A percentile compares a stretch with the other conserved stretches of the same genome.
Conservation (phyloP, 2,113 vertebrate genomes). For the Lepus europaeus region DNA sequence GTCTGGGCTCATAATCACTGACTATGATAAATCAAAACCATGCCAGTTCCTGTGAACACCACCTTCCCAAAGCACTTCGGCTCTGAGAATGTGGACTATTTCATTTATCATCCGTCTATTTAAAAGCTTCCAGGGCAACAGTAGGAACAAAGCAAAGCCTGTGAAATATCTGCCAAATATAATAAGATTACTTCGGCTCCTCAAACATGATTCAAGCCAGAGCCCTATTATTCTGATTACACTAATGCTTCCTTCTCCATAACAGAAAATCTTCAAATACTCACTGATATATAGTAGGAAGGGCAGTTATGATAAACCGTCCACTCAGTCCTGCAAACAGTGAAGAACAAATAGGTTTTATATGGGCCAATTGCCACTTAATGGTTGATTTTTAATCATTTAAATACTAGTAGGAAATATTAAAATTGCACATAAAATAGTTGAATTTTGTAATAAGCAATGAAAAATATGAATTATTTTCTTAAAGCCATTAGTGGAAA, state of each 20-base stretch:
- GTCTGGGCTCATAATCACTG: neutral
- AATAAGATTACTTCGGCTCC: neutral
- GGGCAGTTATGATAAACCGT: conserved; percentile 97
- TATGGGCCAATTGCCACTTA: conserved; percentile 20
- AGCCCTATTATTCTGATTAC: neutral
- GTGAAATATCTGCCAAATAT: conserved; percentile 8
- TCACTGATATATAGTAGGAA: conserved; percentile 99
- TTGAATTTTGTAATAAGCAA: conserved; percentile 2
- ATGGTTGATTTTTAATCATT: conserved; percentile 41
- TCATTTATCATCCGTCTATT: neutral
- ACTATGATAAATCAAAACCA: neutral
- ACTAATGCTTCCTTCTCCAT: neutral
- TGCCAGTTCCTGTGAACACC: neutral
- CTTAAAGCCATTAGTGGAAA: conserved; percentile 48
- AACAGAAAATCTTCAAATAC: conserved; percentile 80
- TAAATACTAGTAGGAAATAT: conserved; percentile 51
- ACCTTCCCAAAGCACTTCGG: neutral
- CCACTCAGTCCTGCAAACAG: conserved; percentile 94
- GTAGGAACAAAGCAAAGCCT: conserved; percentile 1
- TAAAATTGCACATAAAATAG: conserved; percentile 38
- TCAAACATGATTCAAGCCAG: conserved; percentile 15
- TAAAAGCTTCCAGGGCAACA: neutral
- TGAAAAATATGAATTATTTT: conserved; percentile 27
- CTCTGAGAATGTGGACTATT: neutral
- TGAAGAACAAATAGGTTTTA: conserved; percentile 41